Percentiles rank a stretch among this genome's conserved stretches.
Evolutionary conservation across 2,888 invertebrate species (phyloP).

Genomic region (Erebia epiphron): DNA sequence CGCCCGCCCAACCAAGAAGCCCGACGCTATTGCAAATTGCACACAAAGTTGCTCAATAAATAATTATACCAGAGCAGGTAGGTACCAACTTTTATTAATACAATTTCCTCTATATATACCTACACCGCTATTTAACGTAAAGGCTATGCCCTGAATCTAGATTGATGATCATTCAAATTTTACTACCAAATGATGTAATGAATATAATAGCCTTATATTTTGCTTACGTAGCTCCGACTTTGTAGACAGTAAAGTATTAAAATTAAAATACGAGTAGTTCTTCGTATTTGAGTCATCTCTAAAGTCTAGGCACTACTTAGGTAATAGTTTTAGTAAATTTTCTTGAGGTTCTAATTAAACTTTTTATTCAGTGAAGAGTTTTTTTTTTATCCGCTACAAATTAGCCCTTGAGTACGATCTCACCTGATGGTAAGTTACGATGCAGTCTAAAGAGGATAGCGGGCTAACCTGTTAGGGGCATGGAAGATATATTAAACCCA

Average conservation of each 20-base stretch:
- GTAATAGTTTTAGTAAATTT: too few relatives aligned
- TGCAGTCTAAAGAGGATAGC: too few relatives aligned
- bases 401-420: too few relatives aligned
- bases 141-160: background rate
- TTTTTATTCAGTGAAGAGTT: too few relatives aligned
- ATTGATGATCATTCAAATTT: constrained; percentile 22
- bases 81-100: constrained; percentile 5
- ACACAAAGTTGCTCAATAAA: constrained; percentile 26
- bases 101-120: constrained; percentile 33
- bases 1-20: background rate
- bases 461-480: too few relatives aligned
- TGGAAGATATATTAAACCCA: too few relatives aligned
- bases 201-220: background rate
- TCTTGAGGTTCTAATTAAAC: too few relatives aligned
- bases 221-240: background rate
- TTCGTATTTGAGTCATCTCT: too few relatives aligned
- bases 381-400: too few relatives aligned
- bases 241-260: background rate
- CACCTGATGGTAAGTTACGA: too few relatives aligned
- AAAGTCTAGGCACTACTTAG: too few relatives aligned
- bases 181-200: constrained; percentile 15
- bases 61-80: constrained; percentile 1
- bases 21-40: background rate
- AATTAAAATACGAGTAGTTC: too few relatives aligned
- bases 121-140: constrained; percentile 3